phyloP scores from a whole-genome alignment of 2,888 invertebrate species.

The Leuctra nigra region DNA sequence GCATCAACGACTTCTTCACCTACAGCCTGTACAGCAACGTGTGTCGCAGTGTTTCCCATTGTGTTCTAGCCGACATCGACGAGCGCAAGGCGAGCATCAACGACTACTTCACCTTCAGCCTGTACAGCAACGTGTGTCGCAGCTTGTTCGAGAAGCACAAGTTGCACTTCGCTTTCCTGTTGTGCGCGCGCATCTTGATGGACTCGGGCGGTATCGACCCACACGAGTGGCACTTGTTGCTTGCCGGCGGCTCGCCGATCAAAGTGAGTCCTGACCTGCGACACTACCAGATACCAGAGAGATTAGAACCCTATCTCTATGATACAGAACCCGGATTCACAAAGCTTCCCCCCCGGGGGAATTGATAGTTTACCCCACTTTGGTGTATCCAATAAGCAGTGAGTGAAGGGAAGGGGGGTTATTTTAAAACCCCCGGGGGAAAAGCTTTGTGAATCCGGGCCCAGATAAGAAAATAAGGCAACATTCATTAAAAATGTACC shows the following conservation, averaged over 20 bases:
- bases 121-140: conserved; percentile 82
- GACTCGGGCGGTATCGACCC: conserved; percentile 52
- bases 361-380: too few relatives aligned
- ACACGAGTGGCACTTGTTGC: conserved; percentile 66
- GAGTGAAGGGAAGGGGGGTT: too few relatives aligned
- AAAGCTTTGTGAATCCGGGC: too few relatives aligned
- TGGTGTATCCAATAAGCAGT: too few relatives aligned
- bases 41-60: conserved; percentile 74
- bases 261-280: too few relatives aligned
- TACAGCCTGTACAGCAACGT: conserved; percentile 78
- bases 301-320: too few relatives aligned
- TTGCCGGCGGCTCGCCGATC: conserved; percentile 63
- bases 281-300: too few relatives aligned
- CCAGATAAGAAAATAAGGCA: too few relatives aligned
- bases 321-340: too few relatives aligned
- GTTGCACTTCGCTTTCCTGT: conserved; percentile 71
- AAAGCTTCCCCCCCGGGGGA: too few relatives aligned
- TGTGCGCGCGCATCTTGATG: conserved; percentile 61
- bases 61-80: conserved; percentile 55
- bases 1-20: conserved; percentile 74
- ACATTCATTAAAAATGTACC: too few relatives aligned
- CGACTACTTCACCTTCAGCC: conserved; percentile 71
- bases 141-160: conserved; percentile 88
- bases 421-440: too few relatives aligned
- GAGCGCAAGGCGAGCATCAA: conserved; percentile 72